Percentiles rank a stretch among this genome's conserved stretches.
Evolutionary conservation across 2,888 invertebrate species (phyloP).

Genomic region (Melipona bicolor): DNA sequence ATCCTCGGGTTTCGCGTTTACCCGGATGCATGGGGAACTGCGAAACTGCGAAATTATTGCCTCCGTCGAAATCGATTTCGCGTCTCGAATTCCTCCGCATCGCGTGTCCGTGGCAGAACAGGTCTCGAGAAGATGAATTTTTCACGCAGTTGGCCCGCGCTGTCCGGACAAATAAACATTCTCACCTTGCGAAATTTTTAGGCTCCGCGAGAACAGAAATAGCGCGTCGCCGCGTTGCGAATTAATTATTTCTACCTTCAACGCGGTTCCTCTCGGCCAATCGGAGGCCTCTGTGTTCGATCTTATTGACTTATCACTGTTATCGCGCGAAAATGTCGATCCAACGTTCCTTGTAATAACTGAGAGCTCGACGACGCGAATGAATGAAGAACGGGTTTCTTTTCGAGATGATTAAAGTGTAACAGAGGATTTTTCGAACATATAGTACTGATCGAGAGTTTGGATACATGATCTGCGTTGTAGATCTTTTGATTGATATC

Average conservation of each 20-base stretch:
- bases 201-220: neutral
- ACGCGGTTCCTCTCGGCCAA: neutral
- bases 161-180: neutral
- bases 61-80: conserved; percentile 1
- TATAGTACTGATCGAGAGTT: no score
- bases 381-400: no score
- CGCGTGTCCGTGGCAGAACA: neutral
- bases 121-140: conserved; percentile 5
- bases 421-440: no score
- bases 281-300: neutral
- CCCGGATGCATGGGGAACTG: neutral
- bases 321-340: conserved; percentile 10
- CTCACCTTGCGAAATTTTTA: conserved; percentile 11
- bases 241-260: conserved; percentile 31
- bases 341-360: neutral
- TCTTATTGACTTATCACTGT: conserved; percentile 10
- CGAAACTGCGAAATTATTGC: conserved; percentile 11
- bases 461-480: no score
- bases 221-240: neutral
- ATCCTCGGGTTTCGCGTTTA: conserved; percentile 22
- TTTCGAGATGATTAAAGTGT: no score
- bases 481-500: no score
- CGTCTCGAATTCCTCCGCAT: neutral
- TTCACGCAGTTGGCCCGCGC: conserved; percentile 1
- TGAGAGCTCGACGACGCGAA: no score